Evolutionary conservation across 1,140 invertebrate genomes (phyloP).

Genomic region (Hyphantria cunea): DNA sequence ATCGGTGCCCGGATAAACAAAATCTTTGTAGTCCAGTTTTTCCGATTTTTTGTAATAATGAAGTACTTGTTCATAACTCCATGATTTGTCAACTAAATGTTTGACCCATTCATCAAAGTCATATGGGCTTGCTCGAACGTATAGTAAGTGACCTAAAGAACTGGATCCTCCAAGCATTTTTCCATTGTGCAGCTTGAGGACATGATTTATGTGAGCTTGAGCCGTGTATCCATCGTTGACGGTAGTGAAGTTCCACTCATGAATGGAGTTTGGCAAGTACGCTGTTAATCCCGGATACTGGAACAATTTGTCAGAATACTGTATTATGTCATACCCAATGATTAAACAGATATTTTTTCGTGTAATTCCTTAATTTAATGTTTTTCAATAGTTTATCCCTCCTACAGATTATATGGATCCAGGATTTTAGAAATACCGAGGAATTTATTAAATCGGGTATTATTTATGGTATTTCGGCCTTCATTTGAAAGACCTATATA

Average conservation of each 20-base stretch:
- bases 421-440: too few relatives aligned
- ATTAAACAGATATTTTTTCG: too few relatives aligned
- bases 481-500: too few relatives aligned
- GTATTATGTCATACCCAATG: too few relatives aligned
- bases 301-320: too few relatives aligned
- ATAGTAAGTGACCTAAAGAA: constrained; percentile 17
- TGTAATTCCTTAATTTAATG: too few relatives aligned
- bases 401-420: too few relatives aligned
- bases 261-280: not conserved
- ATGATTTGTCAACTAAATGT: constrained; percentile 7
- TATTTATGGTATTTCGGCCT: too few relatives aligned
- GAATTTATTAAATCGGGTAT: too few relatives aligned
- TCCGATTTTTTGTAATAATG: constrained; percentile 27
- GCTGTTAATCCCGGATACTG: constrained; percentile 4
- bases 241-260: constrained; percentile 4
- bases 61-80: constrained; percentile 18
- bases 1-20: constrained; percentile 2
- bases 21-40: constrained; percentile 9
- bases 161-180: constrained; percentile 26
- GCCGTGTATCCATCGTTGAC: constrained; percentile 4
- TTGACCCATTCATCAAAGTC: constrained; percentile 23
- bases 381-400: too few relatives aligned
- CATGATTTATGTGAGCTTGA: not conserved
- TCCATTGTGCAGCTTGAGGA: constrained; percentile 4
- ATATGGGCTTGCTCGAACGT: constrained; percentile 21